These are phyloP conservation scores for Rhadina sibilatrix DNA, from an alignment of 2,113 vertebrate species.

Conservation along the genomic window DNA sequence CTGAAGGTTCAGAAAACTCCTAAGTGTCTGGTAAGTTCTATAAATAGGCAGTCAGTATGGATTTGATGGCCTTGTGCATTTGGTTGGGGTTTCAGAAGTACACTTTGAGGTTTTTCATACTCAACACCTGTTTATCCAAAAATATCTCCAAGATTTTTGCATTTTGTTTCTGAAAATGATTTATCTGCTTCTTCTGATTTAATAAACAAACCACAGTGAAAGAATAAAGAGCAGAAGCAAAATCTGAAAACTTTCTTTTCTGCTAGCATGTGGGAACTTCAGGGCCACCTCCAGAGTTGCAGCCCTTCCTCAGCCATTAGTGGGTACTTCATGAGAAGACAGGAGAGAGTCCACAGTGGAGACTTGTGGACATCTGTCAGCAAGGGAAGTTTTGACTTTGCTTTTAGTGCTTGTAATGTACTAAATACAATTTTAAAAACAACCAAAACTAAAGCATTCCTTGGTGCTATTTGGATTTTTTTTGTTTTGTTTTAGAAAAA, in stretches of 20 bases:
- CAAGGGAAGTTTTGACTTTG: background rate
- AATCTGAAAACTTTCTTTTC: background rate
- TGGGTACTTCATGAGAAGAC: accelerated
- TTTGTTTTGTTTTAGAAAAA: no score
- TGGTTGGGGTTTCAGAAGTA: background rate
- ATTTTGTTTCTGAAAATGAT: background rate
- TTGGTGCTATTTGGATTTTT: background rate
- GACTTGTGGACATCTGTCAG: background rate
- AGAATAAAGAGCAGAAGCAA: background rate
- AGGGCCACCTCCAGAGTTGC: background rate
- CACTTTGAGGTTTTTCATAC: background rate
- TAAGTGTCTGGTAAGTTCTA: background rate
- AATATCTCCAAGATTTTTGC: background rate
- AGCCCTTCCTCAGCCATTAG: background rate
- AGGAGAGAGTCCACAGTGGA: background rate
- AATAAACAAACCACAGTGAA: background rate
- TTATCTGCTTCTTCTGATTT: background rate
- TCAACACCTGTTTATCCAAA: background rate
- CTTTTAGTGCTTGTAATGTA: background rate
- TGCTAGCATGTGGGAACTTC: background rate
- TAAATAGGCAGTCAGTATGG: background rate
- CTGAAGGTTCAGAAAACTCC: background rate
- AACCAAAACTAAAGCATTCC: background rate
- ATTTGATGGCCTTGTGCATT: background rate
- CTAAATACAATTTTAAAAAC: background rate